phyloP scores from a whole-genome alignment of 2,888 invertebrate species.

The Micoletzkya japonica region DNA sequence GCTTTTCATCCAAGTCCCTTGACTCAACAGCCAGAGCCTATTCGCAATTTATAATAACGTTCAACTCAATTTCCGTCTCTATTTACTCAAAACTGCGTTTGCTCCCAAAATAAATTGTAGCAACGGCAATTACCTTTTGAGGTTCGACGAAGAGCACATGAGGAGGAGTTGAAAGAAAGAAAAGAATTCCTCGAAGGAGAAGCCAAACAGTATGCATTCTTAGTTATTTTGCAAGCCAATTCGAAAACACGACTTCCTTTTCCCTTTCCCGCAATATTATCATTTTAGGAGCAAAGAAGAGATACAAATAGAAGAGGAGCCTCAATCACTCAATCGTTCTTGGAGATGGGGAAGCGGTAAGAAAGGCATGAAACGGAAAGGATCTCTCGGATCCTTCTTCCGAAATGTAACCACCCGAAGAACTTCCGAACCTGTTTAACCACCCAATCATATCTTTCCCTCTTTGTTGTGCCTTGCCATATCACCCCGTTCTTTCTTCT shows the following conservation, averaged over 20 bases:
- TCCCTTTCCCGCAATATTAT: neutral
- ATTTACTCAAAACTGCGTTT: neutral
- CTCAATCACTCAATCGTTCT: neutral
- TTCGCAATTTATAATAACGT: no score
- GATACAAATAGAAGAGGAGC: neutral
- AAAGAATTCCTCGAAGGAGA: neutral
- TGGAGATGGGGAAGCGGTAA: constrained; percentile 2
- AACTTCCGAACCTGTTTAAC: neutral
- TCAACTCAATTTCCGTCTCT: neutral
- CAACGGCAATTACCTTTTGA: neutral
- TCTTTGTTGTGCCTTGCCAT: neutral
- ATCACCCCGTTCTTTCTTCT: no score
- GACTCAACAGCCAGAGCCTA: no score
- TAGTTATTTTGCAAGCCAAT: neutral
- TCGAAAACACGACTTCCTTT: neutral
- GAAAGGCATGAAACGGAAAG: neutral
- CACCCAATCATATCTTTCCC: constrained; percentile 5
- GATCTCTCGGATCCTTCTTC: neutral
- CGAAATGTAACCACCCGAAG: neutral
- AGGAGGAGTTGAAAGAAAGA: constrained; percentile 2
- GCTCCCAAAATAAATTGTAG: neutral
- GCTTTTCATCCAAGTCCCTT: neutral
- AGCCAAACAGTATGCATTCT: neutral
- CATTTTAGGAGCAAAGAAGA: neutral
- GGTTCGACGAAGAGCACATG: neutral